Base-by-base conservation (phyloP, 2,113 vertebrate species). In the Erythrocercus mccallii region DNA sequence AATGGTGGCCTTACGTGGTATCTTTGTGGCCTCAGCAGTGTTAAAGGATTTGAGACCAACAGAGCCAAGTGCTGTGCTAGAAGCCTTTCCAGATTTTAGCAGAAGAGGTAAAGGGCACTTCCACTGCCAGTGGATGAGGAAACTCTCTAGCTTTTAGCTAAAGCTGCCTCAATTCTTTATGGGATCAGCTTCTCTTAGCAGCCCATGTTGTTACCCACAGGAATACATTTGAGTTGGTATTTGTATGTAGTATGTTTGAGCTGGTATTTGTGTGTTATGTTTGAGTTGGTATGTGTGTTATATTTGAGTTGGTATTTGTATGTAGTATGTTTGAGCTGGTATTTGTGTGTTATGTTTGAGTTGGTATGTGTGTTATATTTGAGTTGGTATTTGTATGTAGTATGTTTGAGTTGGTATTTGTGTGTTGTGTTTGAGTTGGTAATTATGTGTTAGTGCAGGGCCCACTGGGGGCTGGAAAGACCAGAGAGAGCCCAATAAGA, bases 1-100 rank as follows among this genome's bases (percentile, higher is more conserved):
- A 6, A 10, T 10, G 8, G 35, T 70, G 74, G 14, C 54, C 50
- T 85, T 2, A 0, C 0, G 0, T 18, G 22, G 22, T 20, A 10
- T 40, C 54, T 68, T 38, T 65, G 35, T 14, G 7, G 23, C 48
- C n/a, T 85, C 25, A 1, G 22, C 23, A 4, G 40, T 4, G 1
- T 44, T 61, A 15, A 37, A 72, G 66, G 42, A 19, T 12, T n/a
- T 56, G 40, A 82, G 66, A 17, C 27, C 44, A 33, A 7, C 13
- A 53, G 28, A 72, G 28, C 17, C 33, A 19, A 47, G 47, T 8
- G n/a, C 24, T 37, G 5, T 44, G 24, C 54, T 28, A 15, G 73
- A 53, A 81, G 7, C 33, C 40, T 82, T 82, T 40, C 57, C 48
- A 81, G 35, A 12, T 37, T 53, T 60, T 0, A 56, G 33, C 51